Conservation (phyloP, 2,797 vertebrate genomes). For the Chrysocyon brachyurus region DNA sequence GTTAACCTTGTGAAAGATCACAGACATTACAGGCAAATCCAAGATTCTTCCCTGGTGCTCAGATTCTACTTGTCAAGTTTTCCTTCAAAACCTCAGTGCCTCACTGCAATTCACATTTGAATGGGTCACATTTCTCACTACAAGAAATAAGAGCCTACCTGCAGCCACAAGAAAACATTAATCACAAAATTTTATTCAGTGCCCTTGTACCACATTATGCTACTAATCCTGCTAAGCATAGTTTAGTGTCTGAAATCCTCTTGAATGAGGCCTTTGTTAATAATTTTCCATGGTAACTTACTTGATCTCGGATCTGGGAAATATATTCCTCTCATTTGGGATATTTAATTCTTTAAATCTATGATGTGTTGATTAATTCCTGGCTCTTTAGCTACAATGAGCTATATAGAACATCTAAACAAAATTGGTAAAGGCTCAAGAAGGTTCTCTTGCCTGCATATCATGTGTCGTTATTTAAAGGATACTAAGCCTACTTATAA, state of each 20-base stretch:
- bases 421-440: slow-evolving; percentile 24
- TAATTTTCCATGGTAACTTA: slow-evolving; percentile 75
- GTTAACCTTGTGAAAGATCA: neutral
- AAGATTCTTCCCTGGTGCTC: neutral
- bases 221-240: slow-evolving; percentile 35
- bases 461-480: slow-evolving; percentile 1
- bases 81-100: neutral
- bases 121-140: neutral
- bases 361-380: slow-evolving; percentile 57
- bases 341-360: slow-evolving; percentile 66
- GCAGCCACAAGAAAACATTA: neutral
- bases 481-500: slow-evolving; percentile 21
- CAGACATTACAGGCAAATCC: neutral
- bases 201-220: neutral
- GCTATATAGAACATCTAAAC: slow-evolving; percentile 9
- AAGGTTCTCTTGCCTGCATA: neutral
- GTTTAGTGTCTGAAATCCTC: slow-evolving; percentile 63
- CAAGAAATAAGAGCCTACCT: neutral
- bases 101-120: neutral
- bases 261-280: slow-evolving; percentile 57
- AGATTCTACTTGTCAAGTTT: neutral
- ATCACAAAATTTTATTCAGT: neutral
- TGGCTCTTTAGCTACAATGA: neutral
- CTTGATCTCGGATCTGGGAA: slow-evolving; percentile 38
- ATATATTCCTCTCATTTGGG: slow-evolving; percentile 55